Evolutionary conservation across 2,888 invertebrate genomes (phyloP).

Genomic region (Chymomyza caudatula): DNA sequence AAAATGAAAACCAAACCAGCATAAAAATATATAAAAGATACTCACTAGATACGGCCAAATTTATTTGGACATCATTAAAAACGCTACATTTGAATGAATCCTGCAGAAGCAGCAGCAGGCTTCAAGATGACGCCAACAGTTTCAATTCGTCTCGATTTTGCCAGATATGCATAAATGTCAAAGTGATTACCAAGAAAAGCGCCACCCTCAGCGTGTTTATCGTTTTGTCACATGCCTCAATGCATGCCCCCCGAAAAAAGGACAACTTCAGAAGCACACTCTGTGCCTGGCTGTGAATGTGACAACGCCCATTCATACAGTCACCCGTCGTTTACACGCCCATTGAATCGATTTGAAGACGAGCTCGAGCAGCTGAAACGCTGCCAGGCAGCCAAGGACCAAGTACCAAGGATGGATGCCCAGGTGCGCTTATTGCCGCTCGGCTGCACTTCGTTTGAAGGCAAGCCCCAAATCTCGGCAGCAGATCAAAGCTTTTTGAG

Average conservation of each 20-base stretch:
- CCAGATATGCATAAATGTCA: conserved; percentile 76
- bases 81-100: conserved; percentile 68
- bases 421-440: conserved; percentile 76
- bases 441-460: conserved; percentile 71
- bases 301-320: conserved; percentile 51
- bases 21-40: conserved; percentile 54
- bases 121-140: conserved; percentile 2
- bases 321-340: conserved; percentile 70
- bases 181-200: conserved; percentile 75
- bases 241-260: conserved; percentile 52
- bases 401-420: conserved; percentile 51
- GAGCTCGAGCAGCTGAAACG: too few species aligned
- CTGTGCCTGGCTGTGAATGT: conserved; percentile 38
- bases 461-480: conserved; percentile 65
- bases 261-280: conserved; percentile 35
- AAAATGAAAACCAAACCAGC: conserved; percentile 68
- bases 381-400: not conserved
- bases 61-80: conserved; percentile 75
- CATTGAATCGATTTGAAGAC: conserved; percentile 42
- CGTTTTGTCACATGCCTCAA: conserved; percentile 73
- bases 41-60: conserved; percentile 31
- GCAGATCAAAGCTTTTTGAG: conserved; percentile 62
- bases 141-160: conserved; percentile 38
- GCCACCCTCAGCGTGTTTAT: conserved; percentile 64
- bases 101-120: conserved; percentile 6